These are phyloP conservation scores for Melikaiella ostensackeni DNA, from an alignment of 2,888 invertebrate genomes.

Conservation along the genomic window DNA sequence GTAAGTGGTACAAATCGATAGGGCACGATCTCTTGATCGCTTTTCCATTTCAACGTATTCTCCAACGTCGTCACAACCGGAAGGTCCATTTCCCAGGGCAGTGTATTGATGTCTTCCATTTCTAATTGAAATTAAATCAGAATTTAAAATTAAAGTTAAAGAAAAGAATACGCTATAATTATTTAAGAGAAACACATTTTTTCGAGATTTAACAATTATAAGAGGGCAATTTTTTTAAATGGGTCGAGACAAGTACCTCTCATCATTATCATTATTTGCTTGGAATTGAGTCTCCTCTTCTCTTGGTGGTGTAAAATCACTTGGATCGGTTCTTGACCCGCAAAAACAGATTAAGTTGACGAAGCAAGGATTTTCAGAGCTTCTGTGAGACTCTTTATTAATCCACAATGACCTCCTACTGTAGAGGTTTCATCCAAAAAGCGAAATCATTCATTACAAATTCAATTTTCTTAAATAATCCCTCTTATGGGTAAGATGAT, in stretches of 20 bases:
- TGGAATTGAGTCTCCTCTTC: slow-evolving; percentile 7
- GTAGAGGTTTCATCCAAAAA: slow-evolving; percentile 71
- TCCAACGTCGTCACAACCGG: slow-evolving; percentile 79
- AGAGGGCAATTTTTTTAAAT: background rate
- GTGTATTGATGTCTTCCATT: slow-evolving; percentile 83
- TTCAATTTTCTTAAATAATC: background rate
- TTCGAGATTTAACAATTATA: background rate
- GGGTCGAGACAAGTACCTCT: background rate
- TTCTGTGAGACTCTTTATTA: slow-evolving; percentile 7
- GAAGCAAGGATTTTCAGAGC: slow-evolving; percentile 54
- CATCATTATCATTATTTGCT: slow-evolving; percentile 7
- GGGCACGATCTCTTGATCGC: slow-evolving; percentile 83
- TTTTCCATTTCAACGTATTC: slow-evolving; percentile 84
- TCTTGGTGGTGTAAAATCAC: slow-evolving; percentile 5
- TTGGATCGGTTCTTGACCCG: slow-evolving; percentile 35
- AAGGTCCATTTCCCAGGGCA: slow-evolving; percentile 79
- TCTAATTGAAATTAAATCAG: slow-evolving; percentile 52
- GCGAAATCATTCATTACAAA: slow-evolving; percentile 40
- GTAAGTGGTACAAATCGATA: slow-evolving; percentile 83
- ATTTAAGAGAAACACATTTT: background rate
- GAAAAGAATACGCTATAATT: background rate
- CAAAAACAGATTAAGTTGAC: slow-evolving; percentile 60
- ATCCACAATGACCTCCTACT: slow-evolving; percentile 61
- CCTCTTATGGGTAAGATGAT: background rate
- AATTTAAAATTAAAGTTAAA: too few species aligned